phyloP scores from a whole-genome alignment of 2,888 invertebrate species.

The Pandemis heparana region DNA sequence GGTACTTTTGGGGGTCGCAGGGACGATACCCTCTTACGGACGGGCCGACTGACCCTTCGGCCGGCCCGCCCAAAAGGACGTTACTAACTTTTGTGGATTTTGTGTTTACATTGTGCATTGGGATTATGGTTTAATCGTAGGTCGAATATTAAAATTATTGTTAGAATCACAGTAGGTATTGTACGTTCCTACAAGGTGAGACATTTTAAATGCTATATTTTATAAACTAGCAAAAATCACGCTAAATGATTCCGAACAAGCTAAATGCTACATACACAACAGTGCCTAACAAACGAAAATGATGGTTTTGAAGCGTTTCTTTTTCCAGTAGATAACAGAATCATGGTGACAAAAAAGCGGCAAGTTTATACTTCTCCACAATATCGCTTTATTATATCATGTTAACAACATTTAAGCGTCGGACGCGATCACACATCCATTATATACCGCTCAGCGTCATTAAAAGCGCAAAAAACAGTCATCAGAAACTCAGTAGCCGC shows the following conservation, averaged over 20 bases:
- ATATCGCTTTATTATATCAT: constrained; percentile 2
- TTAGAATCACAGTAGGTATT: neutral
- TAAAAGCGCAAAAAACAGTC: constrained; percentile 64
- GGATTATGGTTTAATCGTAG: neutral
- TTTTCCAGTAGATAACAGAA: neutral
- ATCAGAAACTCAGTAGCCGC: constrained; percentile 77
- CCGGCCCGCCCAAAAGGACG: constrained; percentile 55
- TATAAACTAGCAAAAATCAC: neutral
- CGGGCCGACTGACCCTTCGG: constrained; percentile 79
- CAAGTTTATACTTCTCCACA: neutral
- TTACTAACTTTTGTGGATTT: constrained; percentile 40
- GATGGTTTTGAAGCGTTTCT: neutral
- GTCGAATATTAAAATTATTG: neutral
- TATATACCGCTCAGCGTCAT: constrained; percentile 49
- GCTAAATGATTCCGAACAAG: neutral
- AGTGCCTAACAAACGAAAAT: neutral
- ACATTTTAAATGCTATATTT: neutral
- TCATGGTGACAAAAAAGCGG: neutral
- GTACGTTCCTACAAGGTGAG: neutral
- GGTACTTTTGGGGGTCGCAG: constrained; percentile 73
- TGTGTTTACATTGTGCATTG: constrained; percentile 14
- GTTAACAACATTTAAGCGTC: constrained; percentile 22
- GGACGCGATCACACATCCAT: constrained; percentile 27
- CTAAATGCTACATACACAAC: neutral
- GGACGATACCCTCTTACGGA: constrained; percentile 83